Percentiles rank a stretch among this genome's conserved stretches.
Conservation (phyloP, 92 coral and sea anemone genomes). For the Epizoanthus stellaris region DNA sequence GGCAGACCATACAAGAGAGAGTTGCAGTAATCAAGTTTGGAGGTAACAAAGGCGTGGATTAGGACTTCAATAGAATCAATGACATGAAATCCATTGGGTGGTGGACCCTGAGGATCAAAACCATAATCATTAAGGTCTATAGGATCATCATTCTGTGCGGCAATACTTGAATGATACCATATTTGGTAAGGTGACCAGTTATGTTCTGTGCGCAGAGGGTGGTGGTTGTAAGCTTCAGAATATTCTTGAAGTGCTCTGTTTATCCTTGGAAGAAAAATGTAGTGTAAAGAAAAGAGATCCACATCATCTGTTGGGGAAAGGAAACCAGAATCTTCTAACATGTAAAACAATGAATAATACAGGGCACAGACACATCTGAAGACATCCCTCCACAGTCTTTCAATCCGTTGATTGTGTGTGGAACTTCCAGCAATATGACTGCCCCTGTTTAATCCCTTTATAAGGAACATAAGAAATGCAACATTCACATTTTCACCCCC, state of each 20-base stretch:
- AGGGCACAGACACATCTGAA: slow-evolving; percentile 29
- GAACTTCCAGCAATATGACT: slow-evolving; percentile 57
- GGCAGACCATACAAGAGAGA: too few relatives aligned
- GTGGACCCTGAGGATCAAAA: slow-evolving; percentile 44
- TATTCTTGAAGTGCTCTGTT: slow-evolving; percentile 48
- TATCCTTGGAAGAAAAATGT: slow-evolving; percentile 41
- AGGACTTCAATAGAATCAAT: too few relatives aligned
- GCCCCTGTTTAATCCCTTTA: slow-evolving; percentile 39
- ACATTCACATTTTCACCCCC: slow-evolving; percentile 58
- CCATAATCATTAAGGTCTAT: slow-evolving; percentile 48
- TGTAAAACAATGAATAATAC: not conserved
- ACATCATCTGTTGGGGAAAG: slow-evolving; percentile 53
- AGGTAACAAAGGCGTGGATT: too few relatives aligned
- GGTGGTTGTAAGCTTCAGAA: slow-evolving; percentile 48
- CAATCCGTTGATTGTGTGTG: slow-evolving; percentile 51
- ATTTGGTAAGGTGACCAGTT: slow-evolving; percentile 55
- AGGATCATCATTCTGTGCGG: slow-evolving; percentile 42
- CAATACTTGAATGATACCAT: slow-evolving; percentile 47
- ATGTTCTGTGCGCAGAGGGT: slow-evolving; percentile 47
- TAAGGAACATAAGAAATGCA: slow-evolving; percentile 48
- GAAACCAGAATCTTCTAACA: slow-evolving; percentile 47
- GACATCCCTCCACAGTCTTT: slow-evolving; percentile 50
- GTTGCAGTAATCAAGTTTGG: too few relatives aligned
- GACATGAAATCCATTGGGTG: slow-evolving; percentile 42
- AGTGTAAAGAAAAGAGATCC: slow-evolving; percentile 51